Evolutionary conservation across 2,113 vertebrate species (phyloP).

Genomic region (Rostratula benghalensis): DNA sequence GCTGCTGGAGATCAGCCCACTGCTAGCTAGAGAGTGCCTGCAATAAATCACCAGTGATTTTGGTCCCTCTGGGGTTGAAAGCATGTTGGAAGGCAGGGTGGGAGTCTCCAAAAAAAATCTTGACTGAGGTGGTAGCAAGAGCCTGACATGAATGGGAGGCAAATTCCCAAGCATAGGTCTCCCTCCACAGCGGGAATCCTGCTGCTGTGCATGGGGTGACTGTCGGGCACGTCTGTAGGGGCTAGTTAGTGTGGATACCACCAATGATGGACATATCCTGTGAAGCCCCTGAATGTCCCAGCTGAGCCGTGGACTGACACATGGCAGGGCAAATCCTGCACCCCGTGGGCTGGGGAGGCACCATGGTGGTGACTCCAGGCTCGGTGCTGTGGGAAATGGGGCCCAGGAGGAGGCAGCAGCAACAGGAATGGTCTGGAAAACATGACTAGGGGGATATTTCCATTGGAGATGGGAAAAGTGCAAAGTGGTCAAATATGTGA

Average conservation of each 20-base stretch:
- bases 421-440: not conserved
- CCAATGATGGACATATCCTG: rapidly evolving
- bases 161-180: not conserved
- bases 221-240: not conserved
- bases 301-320: not conserved
- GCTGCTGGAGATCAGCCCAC: not conserved
- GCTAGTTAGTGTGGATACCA: not conserved
- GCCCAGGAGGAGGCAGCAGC: not conserved
- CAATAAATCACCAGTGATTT: not conserved
- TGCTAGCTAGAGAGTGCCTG: not conserved
- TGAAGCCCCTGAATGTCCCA: not conserved
- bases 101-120: not conserved
- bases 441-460: not conserved
- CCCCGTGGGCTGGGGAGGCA: not conserved
- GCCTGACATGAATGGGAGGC: not conserved
- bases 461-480: not conserved
- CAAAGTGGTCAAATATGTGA: not conserved
- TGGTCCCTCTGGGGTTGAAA: not conserved
- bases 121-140: not conserved
- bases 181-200: not conserved
- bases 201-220: rapidly evolving
- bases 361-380: not conserved
- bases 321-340: not conserved
- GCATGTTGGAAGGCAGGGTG: not conserved
- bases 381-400: not conserved